Percentiles rank a stretch among this genome's conserved stretches.
Evolutionary conservation across 2,888 invertebrate species (phyloP).

Genomic region (Tenthredo livida): DNA sequence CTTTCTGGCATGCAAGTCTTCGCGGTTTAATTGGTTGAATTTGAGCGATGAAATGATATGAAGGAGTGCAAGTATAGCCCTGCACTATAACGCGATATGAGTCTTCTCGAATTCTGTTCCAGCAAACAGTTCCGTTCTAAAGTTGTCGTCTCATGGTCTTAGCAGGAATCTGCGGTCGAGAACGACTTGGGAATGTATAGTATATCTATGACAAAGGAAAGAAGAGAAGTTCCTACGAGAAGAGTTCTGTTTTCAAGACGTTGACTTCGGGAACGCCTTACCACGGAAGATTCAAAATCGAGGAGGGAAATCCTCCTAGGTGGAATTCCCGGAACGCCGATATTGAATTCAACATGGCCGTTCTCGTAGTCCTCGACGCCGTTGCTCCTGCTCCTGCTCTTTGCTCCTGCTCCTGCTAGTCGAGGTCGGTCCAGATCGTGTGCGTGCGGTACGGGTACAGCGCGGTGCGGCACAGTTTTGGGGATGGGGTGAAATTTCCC

Average conservation of each 20-base stretch:
- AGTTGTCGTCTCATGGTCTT: not conserved
- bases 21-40: not conserved
- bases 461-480: not conserved
- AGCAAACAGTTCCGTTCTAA: not conserved
- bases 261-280: not conserved
- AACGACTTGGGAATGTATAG: not conserved
- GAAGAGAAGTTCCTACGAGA: not conserved
- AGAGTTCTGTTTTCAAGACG: slow-evolving; percentile 39
- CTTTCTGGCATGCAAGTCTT: too few species aligned
- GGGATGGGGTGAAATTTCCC: slow-evolving; percentile 21
- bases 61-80: not conserved
- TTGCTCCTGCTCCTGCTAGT: slow-evolving; percentile 10
- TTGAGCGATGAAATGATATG: not conserved
- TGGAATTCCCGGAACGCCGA: slow-evolving; percentile 75
- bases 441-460: slow-evolving; percentile 32
- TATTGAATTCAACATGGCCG: slow-evolving; percentile 78
- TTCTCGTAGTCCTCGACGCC: slow-evolving; percentile 57
- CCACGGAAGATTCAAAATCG: not conserved
- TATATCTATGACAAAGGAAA: not conserved
- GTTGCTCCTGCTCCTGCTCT: slow-evolving; percentile 8
- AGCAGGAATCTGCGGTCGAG: not conserved
- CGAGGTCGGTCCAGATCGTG: slow-evolving; percentile 36
- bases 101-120: not conserved
- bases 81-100: not conserved
- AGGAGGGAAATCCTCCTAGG: not conserved